These are phyloP conservation scores for Chironomus tepperi DNA, from an alignment of 1,140 invertebrate genomes.

Conservation along the genomic window DNA sequence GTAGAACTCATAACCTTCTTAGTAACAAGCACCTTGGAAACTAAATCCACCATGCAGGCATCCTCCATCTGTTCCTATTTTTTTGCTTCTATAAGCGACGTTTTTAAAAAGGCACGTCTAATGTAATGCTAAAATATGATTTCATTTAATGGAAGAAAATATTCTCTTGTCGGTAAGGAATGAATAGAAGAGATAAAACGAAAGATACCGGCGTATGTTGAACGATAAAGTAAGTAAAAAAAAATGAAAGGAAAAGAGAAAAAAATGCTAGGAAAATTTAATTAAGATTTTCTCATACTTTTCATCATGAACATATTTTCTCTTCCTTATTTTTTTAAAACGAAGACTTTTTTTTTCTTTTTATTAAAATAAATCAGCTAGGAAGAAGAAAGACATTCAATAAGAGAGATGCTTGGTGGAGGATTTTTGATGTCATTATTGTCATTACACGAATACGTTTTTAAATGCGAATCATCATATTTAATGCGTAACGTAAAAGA, in stretches of 20 bases:
- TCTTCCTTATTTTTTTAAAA: background rate
- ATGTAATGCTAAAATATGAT: conserved; percentile 14
- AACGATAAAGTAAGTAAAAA: background rate
- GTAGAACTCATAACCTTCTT: too few relatives aligned
- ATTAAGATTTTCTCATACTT: conserved; percentile 1
- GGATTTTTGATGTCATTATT: background rate
- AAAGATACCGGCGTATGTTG: background rate
- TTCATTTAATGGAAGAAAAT: conserved; percentile 2
- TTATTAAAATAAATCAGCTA: background rate
- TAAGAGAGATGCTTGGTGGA: background rate
- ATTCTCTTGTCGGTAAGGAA: background rate
- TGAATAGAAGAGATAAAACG: background rate
- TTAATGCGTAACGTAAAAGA: too few relatives aligned
- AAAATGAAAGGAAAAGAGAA: background rate
- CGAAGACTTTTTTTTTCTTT: background rate
- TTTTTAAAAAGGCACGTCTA: conserved; percentile 9
- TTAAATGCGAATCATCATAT: too few relatives aligned
- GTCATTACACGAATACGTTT: background rate
- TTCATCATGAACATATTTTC: background rate
- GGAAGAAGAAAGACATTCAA: background rate
- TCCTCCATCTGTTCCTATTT: background rate
- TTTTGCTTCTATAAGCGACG: background rate
- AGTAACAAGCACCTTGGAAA: too few relatives aligned
- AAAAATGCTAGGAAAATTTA: conserved; percentile 3
- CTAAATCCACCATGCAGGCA: too few relatives aligned